A percentile compares a stretch with the other conserved stretches of the same genome.
phyloP scores from a whole-genome alignment of 2,888 invertebrate genomes.

The Sipha maydis region DNA sequence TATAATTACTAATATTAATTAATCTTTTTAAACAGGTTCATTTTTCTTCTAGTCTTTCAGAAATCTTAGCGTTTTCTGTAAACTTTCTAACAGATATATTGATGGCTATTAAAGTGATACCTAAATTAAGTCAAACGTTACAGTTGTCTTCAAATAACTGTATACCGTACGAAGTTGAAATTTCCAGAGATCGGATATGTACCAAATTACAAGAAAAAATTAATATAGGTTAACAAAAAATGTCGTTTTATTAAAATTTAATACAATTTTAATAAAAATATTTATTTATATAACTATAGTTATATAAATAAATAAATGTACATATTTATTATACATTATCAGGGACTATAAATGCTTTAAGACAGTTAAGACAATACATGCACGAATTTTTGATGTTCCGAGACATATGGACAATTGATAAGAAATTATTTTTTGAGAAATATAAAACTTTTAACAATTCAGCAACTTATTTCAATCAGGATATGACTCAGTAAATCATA shows the following conservation, averaged over 20 bases:
- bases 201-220: slow-evolving; percentile 11
- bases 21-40: neutral
- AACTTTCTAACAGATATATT: slow-evolving; percentile 44
- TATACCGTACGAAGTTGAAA: slow-evolving; percentile 16
- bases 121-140: neutral
- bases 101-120: neutral
- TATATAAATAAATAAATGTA: too few species aligned
- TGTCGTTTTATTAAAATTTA: too few species aligned
- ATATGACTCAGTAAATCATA: slow-evolving; percentile 31
- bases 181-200: slow-evolving; percentile 28
- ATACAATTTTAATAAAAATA: too few species aligned
- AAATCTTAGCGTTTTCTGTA: slow-evolving; percentile 35
- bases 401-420: slow-evolving; percentile 39
- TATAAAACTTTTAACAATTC: slow-evolving; percentile 1
- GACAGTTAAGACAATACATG: slow-evolving; percentile 15
- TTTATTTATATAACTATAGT: too few species aligned
- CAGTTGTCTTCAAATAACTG: neutral
- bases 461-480: slow-evolving; percentile 23
- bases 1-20: neutral
- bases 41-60: slow-evolving; percentile 11
- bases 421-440: slow-evolving; percentile 33
- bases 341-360: slow-evolving; percentile 46
- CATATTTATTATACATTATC: too few species aligned
- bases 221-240: neutral
- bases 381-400: neutral